Conservation (phyloP, 2,797 vertebrate genomes). For the Perodicticus potto region DNA sequence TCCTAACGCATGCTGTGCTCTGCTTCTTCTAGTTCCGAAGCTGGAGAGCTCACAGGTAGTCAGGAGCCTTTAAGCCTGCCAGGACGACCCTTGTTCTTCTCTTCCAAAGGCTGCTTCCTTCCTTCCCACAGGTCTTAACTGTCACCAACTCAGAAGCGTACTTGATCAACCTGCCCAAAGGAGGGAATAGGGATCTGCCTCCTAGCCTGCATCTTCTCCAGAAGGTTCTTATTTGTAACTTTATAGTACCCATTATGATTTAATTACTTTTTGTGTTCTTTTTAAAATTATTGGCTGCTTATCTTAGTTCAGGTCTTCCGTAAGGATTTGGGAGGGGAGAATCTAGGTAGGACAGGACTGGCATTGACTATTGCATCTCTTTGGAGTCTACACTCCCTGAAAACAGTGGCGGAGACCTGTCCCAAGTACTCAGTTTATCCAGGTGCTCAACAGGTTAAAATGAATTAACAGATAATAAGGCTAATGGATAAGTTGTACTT, state of each 20-base stretch:
- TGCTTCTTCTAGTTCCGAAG: background rate
- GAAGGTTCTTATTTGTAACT: background rate
- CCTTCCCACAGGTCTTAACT: background rate
- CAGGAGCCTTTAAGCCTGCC: background rate
- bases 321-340: background rate
- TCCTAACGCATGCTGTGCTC: background rate
- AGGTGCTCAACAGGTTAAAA: background rate
- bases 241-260: too few species aligned
- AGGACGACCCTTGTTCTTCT: background rate
- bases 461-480: background rate
- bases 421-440: background rate
- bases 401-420: background rate
- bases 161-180: background rate
- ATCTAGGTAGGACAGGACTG: background rate
- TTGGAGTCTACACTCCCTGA: accelerated
- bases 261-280: background rate
- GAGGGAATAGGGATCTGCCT: background rate
- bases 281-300: background rate
- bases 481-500: background rate
- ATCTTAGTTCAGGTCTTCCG: background rate
- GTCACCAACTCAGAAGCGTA: background rate
- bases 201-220: background rate
- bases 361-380: background rate
- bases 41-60: background rate
- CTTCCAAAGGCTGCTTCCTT: background rate